These are phyloP conservation scores for Sussaba pulchella DNA, from an alignment of 2,888 invertebrate species.

Conservation along the genomic window DNA sequence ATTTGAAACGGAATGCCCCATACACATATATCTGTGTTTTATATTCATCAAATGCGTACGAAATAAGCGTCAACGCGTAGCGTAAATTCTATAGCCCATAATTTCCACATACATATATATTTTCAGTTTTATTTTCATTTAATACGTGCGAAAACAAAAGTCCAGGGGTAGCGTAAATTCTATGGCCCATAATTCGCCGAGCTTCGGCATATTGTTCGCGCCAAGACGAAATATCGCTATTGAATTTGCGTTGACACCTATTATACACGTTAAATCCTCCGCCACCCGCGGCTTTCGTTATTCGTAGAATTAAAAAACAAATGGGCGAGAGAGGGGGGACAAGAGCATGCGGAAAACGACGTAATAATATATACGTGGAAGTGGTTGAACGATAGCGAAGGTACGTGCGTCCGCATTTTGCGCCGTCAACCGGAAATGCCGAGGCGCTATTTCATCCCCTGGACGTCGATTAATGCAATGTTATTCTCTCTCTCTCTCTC, in stretches of 20 bases:
- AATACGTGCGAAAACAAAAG: slow-evolving; percentile 18
- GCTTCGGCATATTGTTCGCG: slow-evolving; percentile 9
- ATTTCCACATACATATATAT: too few relatives aligned
- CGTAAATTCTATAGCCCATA: too few relatives aligned
- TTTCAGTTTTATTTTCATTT: slow-evolving; percentile 4
- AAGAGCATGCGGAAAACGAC: slow-evolving; percentile 10
- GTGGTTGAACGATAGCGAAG: slow-evolving; percentile 13
- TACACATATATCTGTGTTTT: too few relatives aligned
- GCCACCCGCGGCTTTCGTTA: background rate
- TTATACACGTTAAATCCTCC: slow-evolving; percentile 2
- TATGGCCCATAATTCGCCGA: background rate
- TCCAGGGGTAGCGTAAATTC: background rate
- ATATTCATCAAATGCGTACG: too few relatives aligned
- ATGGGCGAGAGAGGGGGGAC: background rate
- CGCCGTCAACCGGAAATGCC: slow-evolving; percentile 6
- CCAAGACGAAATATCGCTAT: slow-evolving; percentile 12
- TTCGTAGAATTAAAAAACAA: background rate
- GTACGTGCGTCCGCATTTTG: slow-evolving; percentile 15
- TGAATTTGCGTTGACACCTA: background rate
- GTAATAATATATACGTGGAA: slow-evolving; percentile 18
- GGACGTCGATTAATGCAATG: slow-evolving; percentile 49
- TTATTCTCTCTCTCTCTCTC: background rate
- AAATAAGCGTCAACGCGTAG: too few relatives aligned
- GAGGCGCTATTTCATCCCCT: slow-evolving; percentile 10
- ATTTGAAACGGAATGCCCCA: too few relatives aligned